Conservation (phyloP, 2,797 vertebrate species). For the Sebastes kiyomatsui region DNA sequence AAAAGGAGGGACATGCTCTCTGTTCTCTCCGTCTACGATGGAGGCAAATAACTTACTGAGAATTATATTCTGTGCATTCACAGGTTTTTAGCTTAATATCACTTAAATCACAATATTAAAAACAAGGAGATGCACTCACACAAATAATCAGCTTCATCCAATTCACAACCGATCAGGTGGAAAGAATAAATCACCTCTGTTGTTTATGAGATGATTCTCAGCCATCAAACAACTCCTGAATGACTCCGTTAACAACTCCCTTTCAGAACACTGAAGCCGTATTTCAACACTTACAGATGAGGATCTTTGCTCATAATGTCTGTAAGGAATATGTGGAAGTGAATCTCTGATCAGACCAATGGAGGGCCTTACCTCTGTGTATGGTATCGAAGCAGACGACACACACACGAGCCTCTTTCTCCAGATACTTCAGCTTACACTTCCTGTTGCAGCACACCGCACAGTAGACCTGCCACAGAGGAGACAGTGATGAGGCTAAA, state of each 20-base stretch:
- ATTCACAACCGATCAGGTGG: neutral
- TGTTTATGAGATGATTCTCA: neutral
- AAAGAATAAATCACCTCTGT: neutral
- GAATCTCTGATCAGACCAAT: neutral
- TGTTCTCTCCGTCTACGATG: neutral
- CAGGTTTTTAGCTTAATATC: neutral
- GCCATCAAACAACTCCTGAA: neutral
- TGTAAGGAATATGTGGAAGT: neutral
- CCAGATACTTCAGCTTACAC: slow-evolving; percentile 93
- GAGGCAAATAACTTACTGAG: neutral
- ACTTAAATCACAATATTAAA: neutral
- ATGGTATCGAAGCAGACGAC: slow-evolving; percentile 89
- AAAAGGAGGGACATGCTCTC: neutral
- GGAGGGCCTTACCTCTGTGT: slow-evolving; percentile 86
- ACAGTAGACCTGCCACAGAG: slow-evolving; percentile 90
- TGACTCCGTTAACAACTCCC: neutral
- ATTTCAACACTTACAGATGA: too few relatives aligned
- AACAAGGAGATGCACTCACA: neutral
- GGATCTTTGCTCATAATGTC: neutral
- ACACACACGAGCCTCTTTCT: slow-evolving; percentile 96
- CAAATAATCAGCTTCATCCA: neutral
- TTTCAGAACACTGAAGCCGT: neutral
- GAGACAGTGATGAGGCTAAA: neutral
- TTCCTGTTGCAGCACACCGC: slow-evolving; percentile 92
- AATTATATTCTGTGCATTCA: neutral